Percentiles rank a stretch among this genome's conserved stretches.
These are phyloP conservation scores for Stegodyphus dumicola DNA, from an alignment of 1,140 invertebrate species.

Conservation along the genomic window DNA sequence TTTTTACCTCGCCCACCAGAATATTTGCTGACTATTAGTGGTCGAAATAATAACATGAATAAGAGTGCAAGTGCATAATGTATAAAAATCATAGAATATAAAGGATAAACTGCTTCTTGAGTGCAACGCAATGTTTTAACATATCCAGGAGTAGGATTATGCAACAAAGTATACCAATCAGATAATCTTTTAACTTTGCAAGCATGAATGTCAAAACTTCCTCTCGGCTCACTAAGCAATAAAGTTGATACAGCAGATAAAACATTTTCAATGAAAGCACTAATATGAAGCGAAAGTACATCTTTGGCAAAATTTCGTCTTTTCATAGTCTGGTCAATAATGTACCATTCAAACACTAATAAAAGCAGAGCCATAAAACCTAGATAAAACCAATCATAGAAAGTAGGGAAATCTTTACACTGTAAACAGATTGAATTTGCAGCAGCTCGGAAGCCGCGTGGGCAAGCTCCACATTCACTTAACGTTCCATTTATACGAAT, in stretches of 20 bases:
- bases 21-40: constrained; percentile 76
- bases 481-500: constrained; percentile 73
- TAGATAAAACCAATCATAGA: constrained; percentile 95
- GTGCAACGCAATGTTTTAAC: constrained; percentile 90
- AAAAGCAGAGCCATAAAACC: constrained; percentile 91
- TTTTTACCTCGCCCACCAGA: constrained; percentile 75
- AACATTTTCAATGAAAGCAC: constrained; percentile 83
- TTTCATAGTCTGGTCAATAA: constrained; percentile 85
- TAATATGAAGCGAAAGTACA: constrained; percentile 78
- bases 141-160: constrained; percentile 94
- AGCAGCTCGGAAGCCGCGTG: constrained; percentile 78
- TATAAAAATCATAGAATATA: constrained; percentile 95
- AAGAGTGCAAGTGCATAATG: constrained; percentile 88
- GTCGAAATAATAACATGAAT: constrained; percentile 82
- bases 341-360: constrained; percentile 89
- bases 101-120: constrained; percentile 95
- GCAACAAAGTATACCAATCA: constrained; percentile 96
- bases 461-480: constrained; percentile 75
- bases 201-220: constrained; percentile 78
- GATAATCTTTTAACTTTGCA: constrained; percentile 82
- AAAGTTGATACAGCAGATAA: constrained; percentile 80
- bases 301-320: constrained; percentile 79
- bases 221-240: constrained; percentile 79
- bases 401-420: constrained; percentile 79
- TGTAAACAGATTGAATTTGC: constrained; percentile 77